Conservation (phyloP, 1,140 invertebrate species). For the Drosophila eugracilis region DNA sequence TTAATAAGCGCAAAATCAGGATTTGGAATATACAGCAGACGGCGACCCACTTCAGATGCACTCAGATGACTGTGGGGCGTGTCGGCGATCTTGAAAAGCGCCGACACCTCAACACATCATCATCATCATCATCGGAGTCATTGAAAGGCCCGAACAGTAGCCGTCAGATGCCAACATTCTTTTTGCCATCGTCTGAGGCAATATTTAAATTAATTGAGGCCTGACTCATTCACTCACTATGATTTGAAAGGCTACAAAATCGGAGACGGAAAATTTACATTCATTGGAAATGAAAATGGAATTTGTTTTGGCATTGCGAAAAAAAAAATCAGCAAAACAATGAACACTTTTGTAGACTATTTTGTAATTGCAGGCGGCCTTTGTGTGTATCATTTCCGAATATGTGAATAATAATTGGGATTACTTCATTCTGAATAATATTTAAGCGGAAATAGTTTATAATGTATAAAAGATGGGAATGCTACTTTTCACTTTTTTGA, state of each 20-base stretch:
- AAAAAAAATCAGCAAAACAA: slow-evolving; percentile 29
- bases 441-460: slow-evolving; percentile 4
- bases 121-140: slow-evolving; percentile 11
- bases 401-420: background rate
- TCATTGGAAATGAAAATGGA: slow-evolving; percentile 36
- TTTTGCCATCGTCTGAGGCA: slow-evolving; percentile 21
- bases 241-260: slow-evolving; percentile 24
- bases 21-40: slow-evolving; percentile 18
- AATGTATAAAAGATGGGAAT: background rate
- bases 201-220: slow-evolving; percentile 43
- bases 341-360: slow-evolving; percentile 24
- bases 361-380: slow-evolving; percentile 8
- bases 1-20: slow-evolving; percentile 77
- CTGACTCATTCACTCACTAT: slow-evolving; percentile 35
- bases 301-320: slow-evolving; percentile 13
- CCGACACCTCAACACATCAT: slow-evolving; percentile 53
- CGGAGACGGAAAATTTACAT: slow-evolving; percentile 33
- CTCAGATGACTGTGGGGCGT: slow-evolving; percentile 30
- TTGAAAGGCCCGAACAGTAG: slow-evolving; percentile 36
- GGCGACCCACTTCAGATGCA: slow-evolving; percentile 37
- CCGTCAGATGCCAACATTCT: slow-evolving; percentile 45
- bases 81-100: slow-evolving; percentile 47
- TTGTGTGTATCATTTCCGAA: slow-evolving; percentile 4
- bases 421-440: slow-evolving; percentile 4
- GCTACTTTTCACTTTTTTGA: too few species aligned